Percentiles rank a stretch among this genome's conserved stretches.
phyloP scores from a whole-genome alignment of 1,140 invertebrate species.

The Druon quercuslanigerum region DNA sequence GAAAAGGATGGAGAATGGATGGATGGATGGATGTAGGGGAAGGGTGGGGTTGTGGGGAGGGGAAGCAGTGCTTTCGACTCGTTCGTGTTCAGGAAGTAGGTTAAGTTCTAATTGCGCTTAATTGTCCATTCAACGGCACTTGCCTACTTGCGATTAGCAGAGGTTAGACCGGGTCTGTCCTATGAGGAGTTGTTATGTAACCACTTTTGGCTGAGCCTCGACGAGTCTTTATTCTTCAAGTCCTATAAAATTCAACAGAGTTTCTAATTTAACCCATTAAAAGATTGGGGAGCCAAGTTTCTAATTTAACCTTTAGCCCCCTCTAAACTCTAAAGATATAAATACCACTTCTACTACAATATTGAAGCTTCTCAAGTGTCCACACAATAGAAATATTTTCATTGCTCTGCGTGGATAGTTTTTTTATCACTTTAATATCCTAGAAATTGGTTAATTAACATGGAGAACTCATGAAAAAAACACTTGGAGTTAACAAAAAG shows the following conservation, averaged over 20 bases:
- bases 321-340: neutral
- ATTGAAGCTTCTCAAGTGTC: no score
- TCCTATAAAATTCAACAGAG: slow-evolving; percentile 4
- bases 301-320: slow-evolving; percentile 3
- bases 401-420: no score
- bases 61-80: slow-evolving; percentile 17
- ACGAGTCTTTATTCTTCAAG: neutral
- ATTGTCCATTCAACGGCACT: slow-evolving; percentile 66
- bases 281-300: neutral
- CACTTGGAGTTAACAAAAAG: no score
- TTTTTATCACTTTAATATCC: no score
- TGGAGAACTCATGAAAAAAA: no score
- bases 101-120: slow-evolving; percentile 67
- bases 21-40: no score
- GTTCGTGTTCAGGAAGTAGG: slow-evolving; percentile 61
- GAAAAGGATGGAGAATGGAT: no score
- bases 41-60: neutral
- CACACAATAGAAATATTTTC: no score
- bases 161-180: slow-evolving; percentile 56
- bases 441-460: no score
- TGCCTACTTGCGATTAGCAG: slow-evolving; percentile 59
- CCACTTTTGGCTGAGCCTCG: slow-evolving; percentile 37
- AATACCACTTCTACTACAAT: no score
- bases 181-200: slow-evolving; percentile 55
- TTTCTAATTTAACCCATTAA: neutral